phyloP scores from a whole-genome alignment of 1,140 invertebrate species.

The Luehdorfia chinensis region DNA sequence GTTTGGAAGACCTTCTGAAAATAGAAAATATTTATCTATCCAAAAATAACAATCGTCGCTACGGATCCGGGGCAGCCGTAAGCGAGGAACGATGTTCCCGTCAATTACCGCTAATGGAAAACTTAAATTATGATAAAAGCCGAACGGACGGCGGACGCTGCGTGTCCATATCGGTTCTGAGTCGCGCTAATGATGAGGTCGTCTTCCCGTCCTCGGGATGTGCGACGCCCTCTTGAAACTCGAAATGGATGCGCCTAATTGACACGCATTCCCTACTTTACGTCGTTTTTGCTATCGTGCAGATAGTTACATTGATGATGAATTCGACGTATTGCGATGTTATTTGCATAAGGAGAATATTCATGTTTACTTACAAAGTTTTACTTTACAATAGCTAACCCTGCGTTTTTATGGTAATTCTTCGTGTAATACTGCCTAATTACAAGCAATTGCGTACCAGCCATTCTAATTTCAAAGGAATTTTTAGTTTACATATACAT shows the following conservation, averaged over 20 bases:
- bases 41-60: constrained; percentile 68
- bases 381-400: too few relatives aligned
- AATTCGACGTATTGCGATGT: too few relatives aligned
- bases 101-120: constrained; percentile 76
- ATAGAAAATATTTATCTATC: constrained; percentile 74
- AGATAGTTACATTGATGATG: not conserved
- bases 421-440: too few relatives aligned
- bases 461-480: too few relatives aligned
- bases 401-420: too few relatives aligned
- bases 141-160: constrained; percentile 59
- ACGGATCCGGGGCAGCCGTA: constrained; percentile 56
- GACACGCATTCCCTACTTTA: constrained; percentile 2
- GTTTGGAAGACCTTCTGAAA: constrained; percentile 57
- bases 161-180: constrained; percentile 39
- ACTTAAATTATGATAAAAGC: constrained; percentile 78
- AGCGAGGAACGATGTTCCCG: constrained; percentile 75
- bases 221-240: not conserved
- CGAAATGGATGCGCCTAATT: constrained; percentile 7
- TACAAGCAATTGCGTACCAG: too few relatives aligned
- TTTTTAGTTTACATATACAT: too few relatives aligned
- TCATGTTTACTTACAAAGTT: too few relatives aligned
- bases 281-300: not conserved
- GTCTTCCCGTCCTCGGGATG: constrained; percentile 20
- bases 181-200: constrained; percentile 25
- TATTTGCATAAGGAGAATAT: too few relatives aligned